Evolutionary conservation across 2,888 invertebrate genomes (phyloP).

Genomic region (Acleris literana): DNA sequence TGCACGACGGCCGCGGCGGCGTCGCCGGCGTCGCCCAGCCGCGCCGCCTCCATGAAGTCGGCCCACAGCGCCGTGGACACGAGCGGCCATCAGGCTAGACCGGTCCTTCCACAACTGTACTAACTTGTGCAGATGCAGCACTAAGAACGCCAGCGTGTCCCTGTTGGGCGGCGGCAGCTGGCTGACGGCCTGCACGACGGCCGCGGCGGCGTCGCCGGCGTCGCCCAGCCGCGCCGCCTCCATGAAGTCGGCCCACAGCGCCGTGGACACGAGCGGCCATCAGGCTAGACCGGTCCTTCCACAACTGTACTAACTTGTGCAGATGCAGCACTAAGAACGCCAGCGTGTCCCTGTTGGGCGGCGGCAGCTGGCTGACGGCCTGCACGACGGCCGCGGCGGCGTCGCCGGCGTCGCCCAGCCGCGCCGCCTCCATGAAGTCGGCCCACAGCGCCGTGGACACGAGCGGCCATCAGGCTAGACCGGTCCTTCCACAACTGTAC

Average conservation of each 20-base stretch:
- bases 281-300: no score
- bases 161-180: constrained; percentile 96
- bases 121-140: constrained; percentile 90
- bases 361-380: constrained; percentile 92
- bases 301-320: constrained; percentile 66
- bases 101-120: neutral
- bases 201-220: constrained; percentile 84
- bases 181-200: constrained; percentile 89
- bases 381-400: constrained; percentile 87
- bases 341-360: constrained; percentile 96
- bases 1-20: constrained; percentile 87
- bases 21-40: constrained; percentile 81
- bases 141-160: constrained; percentile 96
- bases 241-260: constrained; percentile 92
- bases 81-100: constrained; percentile 85
- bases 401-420: constrained; percentile 81
- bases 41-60: constrained; percentile 89
- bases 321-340: constrained; percentile 96
- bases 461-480: constrained; percentile 85
- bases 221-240: constrained; percentile 85
- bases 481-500: neutral
- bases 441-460: constrained; percentile 92
- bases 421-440: constrained; percentile 89
- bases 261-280: constrained; percentile 92
- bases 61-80: constrained; percentile 92